phyloP scores from a whole-genome alignment of 2,113 vertebrate species.

The Semnopithecus entellus region DNA sequence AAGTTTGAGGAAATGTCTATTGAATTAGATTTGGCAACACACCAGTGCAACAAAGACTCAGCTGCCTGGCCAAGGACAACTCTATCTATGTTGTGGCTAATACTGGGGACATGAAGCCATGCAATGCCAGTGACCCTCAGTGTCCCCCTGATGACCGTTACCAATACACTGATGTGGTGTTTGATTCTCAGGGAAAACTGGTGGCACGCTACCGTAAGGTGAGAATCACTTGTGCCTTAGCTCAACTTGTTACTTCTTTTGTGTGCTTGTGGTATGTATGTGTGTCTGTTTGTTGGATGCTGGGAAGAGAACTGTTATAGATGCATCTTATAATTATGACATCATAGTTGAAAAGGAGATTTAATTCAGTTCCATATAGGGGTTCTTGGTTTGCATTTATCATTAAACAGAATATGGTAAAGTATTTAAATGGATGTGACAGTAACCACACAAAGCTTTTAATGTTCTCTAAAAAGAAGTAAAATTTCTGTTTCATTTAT shows the following conservation, averaged over 20 bases:
- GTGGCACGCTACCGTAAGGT: constrained; percentile 78
- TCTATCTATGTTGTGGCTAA: constrained; percentile 88
- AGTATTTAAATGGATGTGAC: background rate
- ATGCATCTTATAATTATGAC: background rate
- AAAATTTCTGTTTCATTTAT: background rate
- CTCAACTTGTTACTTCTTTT: background rate
- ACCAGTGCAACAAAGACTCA: constrained; percentile 80
- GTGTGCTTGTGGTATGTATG: background rate
- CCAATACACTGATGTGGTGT: constrained; percentile 76
- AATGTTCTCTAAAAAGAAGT: background rate
- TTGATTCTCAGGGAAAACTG: constrained; percentile 77
- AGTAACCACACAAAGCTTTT: background rate
- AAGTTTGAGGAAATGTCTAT: background rate
- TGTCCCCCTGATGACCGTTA: constrained; percentile 69
- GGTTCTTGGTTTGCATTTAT: background rate
- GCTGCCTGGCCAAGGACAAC: constrained; percentile 86
- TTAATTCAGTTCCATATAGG: background rate
- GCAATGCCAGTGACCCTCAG: constrained; percentile 40
- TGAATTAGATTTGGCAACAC: constrained; percentile 64
- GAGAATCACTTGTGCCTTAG: background rate
- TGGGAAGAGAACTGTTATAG: background rate
- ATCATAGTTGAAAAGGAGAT: background rate
- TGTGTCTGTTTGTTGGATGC: background rate
- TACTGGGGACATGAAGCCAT: constrained; percentile 78
- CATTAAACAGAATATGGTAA: background rate